phyloP scores from a whole-genome alignment of 2,113 vertebrate species.

The Gymnogyps californianus region DNA sequence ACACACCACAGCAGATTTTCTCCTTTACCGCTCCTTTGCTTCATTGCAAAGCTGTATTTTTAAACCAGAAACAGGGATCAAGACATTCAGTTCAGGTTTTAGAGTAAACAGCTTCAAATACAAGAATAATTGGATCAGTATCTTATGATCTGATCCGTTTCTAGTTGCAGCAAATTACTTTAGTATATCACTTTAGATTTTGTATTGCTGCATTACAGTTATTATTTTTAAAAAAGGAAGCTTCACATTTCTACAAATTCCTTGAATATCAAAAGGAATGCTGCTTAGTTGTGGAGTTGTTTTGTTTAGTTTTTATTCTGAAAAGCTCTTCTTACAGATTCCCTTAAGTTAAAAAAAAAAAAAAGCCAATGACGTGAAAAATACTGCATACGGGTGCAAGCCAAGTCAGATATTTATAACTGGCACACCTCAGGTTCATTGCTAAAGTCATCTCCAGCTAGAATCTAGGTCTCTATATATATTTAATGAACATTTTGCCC shows the following conservation, averaged over 20 bases:
- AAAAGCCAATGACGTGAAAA: neutral
- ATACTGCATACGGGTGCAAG: neutral
- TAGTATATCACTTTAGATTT: neutral
- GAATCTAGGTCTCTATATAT: slow-evolving; percentile 47
- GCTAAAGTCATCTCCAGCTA: slow-evolving; percentile 11
- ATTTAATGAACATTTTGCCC: slow-evolving; percentile 50
- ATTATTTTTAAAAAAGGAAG: neutral
- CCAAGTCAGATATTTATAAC: slow-evolving; percentile 42
- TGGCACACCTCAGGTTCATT: slow-evolving; percentile 38
- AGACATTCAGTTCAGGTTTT: neutral
- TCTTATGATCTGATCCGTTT: neutral
- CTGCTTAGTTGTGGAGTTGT: neutral
- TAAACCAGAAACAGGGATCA: neutral
- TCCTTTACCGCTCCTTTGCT: neutral
- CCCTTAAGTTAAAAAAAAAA: neutral
- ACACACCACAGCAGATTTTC: neutral
- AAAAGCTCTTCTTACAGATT: neutral
- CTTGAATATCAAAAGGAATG: neutral
- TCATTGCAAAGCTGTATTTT: neutral
- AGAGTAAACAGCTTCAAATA: neutral
- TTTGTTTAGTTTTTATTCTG: neutral
- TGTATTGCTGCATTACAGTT: neutral
- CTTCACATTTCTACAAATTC: neutral
- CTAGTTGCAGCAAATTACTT: neutral
- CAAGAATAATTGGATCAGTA: neutral